Conservation (phyloP, 2,888 invertebrate species). For the Drosophila colorata region DNA sequence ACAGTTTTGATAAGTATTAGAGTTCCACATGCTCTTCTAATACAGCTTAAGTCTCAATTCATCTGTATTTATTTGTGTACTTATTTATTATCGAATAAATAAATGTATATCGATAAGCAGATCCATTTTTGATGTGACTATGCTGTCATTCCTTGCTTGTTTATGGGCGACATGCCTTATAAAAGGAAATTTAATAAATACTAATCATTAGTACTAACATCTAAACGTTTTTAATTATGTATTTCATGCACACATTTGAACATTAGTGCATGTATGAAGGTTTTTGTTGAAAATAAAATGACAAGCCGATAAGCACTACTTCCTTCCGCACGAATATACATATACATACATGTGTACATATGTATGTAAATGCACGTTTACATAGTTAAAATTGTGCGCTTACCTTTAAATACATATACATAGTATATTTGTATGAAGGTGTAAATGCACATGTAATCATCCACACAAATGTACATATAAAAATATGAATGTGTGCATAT, state of each 20-base stretch:
- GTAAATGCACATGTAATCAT: not conserved
- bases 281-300: not conserved
- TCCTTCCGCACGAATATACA: not conserved
- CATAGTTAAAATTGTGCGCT: not conserved
- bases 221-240: not conserved
- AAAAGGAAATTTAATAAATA: not conserved
- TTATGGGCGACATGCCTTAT: not conserved
- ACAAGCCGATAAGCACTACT: not conserved
- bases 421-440: not conserved
- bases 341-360: not conserved
- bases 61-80: not conserved
- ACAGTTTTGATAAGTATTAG: no score
- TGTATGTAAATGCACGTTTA: not conserved
- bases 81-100: slow-evolving; percentile 8
- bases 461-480: not conserved
- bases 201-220: not conserved
- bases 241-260: not conserved
- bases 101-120: slow-evolving; percentile 8
- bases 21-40: not conserved
- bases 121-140: not conserved
- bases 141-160: not conserved
- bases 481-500: not conserved
- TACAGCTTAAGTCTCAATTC: not conserved
- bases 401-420: slow-evolving; percentile 1
- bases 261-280: not conserved